These are phyloP conservation scores for Larimichthys crocea DNA, from an alignment of 2,113 vertebrate genomes.

Conservation along the genomic window DNA sequence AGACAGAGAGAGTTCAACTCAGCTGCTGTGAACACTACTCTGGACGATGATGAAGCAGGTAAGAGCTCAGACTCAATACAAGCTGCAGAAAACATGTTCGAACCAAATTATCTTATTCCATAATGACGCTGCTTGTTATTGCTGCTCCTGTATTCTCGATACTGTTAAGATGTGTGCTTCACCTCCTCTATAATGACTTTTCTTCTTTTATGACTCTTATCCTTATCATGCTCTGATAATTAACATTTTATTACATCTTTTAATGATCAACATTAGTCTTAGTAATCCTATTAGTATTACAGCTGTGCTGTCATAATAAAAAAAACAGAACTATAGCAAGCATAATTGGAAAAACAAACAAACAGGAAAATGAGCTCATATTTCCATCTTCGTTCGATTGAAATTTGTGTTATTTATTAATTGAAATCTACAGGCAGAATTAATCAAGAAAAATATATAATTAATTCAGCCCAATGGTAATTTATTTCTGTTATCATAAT, in stretches of 20 bases:
- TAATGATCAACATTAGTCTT: background rate
- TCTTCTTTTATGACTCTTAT: too few relatives aligned
- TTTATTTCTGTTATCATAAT: background rate
- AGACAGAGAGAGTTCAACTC: background rate
- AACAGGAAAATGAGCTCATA: too few relatives aligned
- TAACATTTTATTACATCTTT: too few relatives aligned
- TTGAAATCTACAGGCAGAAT: background rate
- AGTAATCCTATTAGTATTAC: too few relatives aligned
- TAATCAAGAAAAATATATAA: background rate
- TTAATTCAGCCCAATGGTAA: background rate
- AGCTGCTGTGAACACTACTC: background rate
- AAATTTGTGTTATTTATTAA: too few relatives aligned
- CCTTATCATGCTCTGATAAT: background rate
- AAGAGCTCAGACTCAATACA: background rate
- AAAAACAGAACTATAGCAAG: too few relatives aligned
- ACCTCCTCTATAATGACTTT: too few relatives aligned
- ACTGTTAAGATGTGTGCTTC: background rate
- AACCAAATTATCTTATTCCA: background rate
- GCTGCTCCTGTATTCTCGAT: background rate
- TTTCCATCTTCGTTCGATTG: too few relatives aligned
- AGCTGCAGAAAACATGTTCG: background rate
- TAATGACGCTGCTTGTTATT: background rate
- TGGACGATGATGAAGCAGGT: constrained; percentile 14
- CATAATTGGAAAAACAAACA: too few relatives aligned
- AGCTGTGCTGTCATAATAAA: too few relatives aligned